These are phyloP conservation scores for Salvelinus sp. DNA, from an alignment of 2,113 vertebrate genomes.

Conservation along the genomic window DNA sequence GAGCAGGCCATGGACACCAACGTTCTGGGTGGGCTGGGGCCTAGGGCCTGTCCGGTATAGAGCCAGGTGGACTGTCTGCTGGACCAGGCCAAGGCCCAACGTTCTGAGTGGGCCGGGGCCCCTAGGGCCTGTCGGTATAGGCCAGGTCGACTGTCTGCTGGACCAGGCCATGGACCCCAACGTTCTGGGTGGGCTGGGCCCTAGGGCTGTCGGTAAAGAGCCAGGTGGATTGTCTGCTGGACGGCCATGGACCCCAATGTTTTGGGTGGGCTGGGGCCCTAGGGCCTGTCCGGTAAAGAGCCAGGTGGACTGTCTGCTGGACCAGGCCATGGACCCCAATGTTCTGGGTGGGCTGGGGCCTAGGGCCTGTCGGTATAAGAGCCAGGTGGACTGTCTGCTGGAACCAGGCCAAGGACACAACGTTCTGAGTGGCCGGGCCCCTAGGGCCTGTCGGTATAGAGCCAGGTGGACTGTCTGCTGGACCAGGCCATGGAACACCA, in stretches of 20 bases:
- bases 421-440: no score
- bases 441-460: conserved; percentile 81
- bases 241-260: conserved; percentile 91
- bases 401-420: conserved; percentile 74
- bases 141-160: no score
- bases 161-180: no score
- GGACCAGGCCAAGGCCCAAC: conserved; percentile 90
- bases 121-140: conserved; percentile 70
- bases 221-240: conserved; percentile 85
- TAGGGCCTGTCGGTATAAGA: conserved; percentile 64
- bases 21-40: no score
- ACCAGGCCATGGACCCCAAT: no score
- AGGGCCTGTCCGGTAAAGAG: conserved; percentile 59
- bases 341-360: conserved; percentile 34
- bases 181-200: no score
- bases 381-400: conserved; percentile 61
- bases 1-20: no score
- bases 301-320: no score
- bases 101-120: conserved; percentile 70
- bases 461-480: conserved; percentile 89
- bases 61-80: conserved; percentile 84
- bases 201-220: no score
- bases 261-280: conserved; percentile 70
- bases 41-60: no score
- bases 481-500: no score